phyloP scores from a whole-genome alignment of 2,888 invertebrate genomes.

The Nezara viridula region DNA sequence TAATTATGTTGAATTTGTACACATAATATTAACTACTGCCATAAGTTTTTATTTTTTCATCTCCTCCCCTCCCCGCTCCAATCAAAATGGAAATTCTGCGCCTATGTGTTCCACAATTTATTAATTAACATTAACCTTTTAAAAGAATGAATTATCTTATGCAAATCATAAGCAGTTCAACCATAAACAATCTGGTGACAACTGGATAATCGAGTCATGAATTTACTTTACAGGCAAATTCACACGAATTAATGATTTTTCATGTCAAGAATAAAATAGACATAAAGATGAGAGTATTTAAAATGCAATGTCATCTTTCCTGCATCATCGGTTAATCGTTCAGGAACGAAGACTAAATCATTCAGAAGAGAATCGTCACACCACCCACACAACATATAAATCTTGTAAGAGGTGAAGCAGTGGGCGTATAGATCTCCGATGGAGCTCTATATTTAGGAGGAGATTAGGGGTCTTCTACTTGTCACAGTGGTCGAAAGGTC shows the following conservation, averaged over 20 bases:
- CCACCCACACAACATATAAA: neutral
- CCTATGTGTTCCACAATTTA: too few relatives aligned
- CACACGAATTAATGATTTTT: neutral
- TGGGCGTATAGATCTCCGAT: neutral
- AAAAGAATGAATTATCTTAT: too few relatives aligned
- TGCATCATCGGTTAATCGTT: neutral
- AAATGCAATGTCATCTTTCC: neutral
- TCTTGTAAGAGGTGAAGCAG: neutral
- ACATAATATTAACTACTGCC: too few relatives aligned
- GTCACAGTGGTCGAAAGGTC: neutral
- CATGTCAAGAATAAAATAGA: neutral
- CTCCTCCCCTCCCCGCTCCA: too few relatives aligned
- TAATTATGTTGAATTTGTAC: too few relatives aligned
- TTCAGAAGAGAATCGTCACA: neutral
- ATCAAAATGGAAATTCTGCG: too few relatives aligned
- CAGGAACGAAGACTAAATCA: neutral
- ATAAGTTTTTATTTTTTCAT: too few relatives aligned
- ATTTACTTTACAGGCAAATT: too few relatives aligned
- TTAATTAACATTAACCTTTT: too few relatives aligned
- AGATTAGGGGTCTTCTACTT: neutral
- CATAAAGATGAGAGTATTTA: neutral
- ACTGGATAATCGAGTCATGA: too few relatives aligned
- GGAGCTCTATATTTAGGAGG: slow-evolving; percentile 4
- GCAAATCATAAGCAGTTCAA: neutral
- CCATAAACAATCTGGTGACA: neutral